Conservation (phyloP, 1,140 invertebrate species). For the Antheraea mylitta region DNA sequence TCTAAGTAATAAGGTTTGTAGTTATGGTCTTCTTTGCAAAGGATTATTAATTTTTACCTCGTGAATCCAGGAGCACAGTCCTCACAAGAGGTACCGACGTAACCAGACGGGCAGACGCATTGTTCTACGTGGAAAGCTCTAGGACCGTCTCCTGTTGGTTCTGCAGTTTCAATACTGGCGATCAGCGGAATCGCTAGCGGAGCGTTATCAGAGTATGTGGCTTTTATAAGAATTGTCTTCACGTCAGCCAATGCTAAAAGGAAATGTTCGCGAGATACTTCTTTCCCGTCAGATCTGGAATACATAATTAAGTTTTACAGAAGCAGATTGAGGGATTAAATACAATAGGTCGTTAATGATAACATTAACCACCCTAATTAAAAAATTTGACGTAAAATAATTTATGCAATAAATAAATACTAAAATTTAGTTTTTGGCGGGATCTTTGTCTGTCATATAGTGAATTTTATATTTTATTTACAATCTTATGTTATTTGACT, state of each 20-base stretch:
- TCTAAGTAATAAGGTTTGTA: too few relatives aligned
- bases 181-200: constrained; percentile 86
- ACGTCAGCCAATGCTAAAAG: constrained; percentile 96
- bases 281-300: constrained; percentile 86
- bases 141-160: constrained; percentile 82
- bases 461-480: too few relatives aligned
- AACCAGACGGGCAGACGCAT: constrained; percentile 89
- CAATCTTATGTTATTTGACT: too few relatives aligned
- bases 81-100: constrained; percentile 93
- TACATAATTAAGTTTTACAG: background rate
- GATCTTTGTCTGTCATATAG: too few relatives aligned
- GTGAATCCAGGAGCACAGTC: constrained; percentile 94
- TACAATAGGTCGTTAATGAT: background rate
- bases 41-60: constrained; percentile 56
- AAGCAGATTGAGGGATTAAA: background rate
- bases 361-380: too few relatives aligned
- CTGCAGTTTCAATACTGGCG: constrained; percentile 90
- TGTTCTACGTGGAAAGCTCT: constrained; percentile 92
- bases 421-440: too few relatives aligned
- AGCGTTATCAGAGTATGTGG: constrained; percentile 92
- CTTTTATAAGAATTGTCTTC: constrained; percentile 93
- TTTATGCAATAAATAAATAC: too few relatives aligned
- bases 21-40: too few relatives aligned
- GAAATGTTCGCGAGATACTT: constrained; percentile 91
- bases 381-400: too few relatives aligned